Percentiles rank a stretch among this genome's conserved stretches.
phyloP scores from a whole-genome alignment of 37 sponge, comb jelly and placozoan genomes.

The Agelas oroides region DNA sequence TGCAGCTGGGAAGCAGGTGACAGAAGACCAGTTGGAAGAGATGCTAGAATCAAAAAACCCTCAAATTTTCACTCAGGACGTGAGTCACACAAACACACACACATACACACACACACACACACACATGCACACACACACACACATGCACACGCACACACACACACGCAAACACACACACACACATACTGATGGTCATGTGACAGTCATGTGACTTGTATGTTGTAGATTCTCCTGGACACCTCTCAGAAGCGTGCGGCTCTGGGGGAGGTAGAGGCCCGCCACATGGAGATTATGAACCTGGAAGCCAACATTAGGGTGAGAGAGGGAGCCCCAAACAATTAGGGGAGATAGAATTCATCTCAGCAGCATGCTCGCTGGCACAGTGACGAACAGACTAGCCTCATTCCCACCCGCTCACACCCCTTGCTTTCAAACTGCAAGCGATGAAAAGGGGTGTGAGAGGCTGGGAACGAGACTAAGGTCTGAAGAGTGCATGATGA shows the following conservation, averaged over 20 bases:
- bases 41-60: slow-evolving; percentile 66
- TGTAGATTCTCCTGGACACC: slow-evolving; percentile 5
- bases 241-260: slow-evolving; percentile 69
- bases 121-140: background rate
- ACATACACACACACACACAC: slow-evolving; percentile 25
- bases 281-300: slow-evolving; percentile 75
- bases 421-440: too few relatives aligned
- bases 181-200: too few relatives aligned
- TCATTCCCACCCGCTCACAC: too few relatives aligned
- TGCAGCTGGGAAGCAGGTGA: slow-evolving; percentile 35
- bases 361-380: too few relatives aligned
- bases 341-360: too few relatives aligned
- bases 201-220: background rate
- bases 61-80: slow-evolving; percentile 71
- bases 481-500: too few relatives aligned
- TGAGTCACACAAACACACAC: slow-evolving; percentile 49
- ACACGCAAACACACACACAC: background rate
- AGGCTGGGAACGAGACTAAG: too few relatives aligned
- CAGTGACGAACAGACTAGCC: too few relatives aligned
- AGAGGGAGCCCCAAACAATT: too few relatives aligned
- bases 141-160: too few relatives aligned
- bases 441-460: too few relatives aligned
- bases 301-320: slow-evolving; percentile 78
- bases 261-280: slow-evolving; percentile 79
- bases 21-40: slow-evolving; percentile 62